A percentile compares a stretch with the other conserved stretches of the same genome.
phyloP scores from a whole-genome alignment of 1,140 invertebrate species.

The Zaprionus kolodkinae region DNA sequence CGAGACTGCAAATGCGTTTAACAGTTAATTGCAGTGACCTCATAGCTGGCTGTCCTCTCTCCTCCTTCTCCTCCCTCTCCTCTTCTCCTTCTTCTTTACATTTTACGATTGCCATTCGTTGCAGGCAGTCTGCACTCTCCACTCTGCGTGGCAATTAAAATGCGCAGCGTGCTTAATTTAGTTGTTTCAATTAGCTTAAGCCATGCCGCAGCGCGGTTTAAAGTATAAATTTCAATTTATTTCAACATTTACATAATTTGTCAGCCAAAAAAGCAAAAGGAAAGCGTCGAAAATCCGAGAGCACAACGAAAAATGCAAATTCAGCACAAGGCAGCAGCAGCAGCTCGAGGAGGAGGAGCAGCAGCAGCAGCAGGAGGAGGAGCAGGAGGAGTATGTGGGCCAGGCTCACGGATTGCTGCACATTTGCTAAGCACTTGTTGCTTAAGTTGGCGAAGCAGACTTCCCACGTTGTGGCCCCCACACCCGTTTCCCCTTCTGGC shows the following conservation, averaged over 20 bases:
- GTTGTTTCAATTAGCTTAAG: constrained; percentile 77
- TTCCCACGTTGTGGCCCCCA: not conserved
- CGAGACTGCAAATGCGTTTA: constrained; percentile 37
- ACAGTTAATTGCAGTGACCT: constrained; percentile 55
- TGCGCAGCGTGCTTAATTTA: constrained; percentile 38
- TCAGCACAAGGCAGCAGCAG: constrained; percentile 36
- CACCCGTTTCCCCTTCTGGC: not conserved
- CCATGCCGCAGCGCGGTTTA: constrained; percentile 52
- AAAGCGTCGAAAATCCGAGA: constrained; percentile 25
- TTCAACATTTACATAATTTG: constrained; percentile 78
- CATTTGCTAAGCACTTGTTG: constrained; percentile 70
- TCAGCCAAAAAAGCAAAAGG: constrained; percentile 41
- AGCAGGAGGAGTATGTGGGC: constrained; percentile 13
- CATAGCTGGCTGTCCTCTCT: not conserved
- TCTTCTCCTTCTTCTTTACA: too few relatives aligned
- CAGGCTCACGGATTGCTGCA: constrained; percentile 61
- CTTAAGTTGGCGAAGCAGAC: constrained; percentile 34
- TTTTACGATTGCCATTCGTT: constrained; percentile 44
- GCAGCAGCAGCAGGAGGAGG: not conserved
- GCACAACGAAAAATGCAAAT: constrained; percentile 69
- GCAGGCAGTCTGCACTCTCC: constrained; percentile 5
- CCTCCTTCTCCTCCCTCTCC: not conserved
- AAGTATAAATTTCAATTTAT: constrained; percentile 54
- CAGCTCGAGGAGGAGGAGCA: not conserved
- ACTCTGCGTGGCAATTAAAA: constrained; percentile 44